These are phyloP conservation scores for Halcyon smyrnensis DNA, from an alignment of 2,797 vertebrate genomes.

Conservation along the genomic window DNA sequence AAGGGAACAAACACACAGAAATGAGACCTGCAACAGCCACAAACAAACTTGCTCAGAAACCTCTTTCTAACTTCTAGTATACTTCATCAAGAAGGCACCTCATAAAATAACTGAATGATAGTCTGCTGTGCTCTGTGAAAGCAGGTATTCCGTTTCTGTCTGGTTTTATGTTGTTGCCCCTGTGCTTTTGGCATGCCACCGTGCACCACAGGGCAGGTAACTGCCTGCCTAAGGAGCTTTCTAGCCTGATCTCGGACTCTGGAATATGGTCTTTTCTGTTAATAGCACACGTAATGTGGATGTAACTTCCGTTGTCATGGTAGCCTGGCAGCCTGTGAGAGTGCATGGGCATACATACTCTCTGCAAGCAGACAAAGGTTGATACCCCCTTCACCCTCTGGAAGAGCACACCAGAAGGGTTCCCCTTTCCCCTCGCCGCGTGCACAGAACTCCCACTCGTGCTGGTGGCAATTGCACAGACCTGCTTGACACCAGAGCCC, in stretches of 20 bases:
- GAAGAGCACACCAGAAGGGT: neutral
- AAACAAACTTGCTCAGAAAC: neutral
- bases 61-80: neutral
- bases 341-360: fast-evolving
- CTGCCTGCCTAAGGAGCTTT: neutral
- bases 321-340: neutral
- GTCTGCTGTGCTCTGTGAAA: neutral
- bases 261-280: neutral
- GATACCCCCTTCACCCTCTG: neutral
- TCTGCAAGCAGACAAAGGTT: conserved; percentile 17
- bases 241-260: neutral
- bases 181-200: neutral
- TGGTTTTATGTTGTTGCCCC: neutral
- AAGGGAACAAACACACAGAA: neutral
- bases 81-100: neutral
- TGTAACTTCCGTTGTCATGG: neutral
- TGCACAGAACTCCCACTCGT: neutral
- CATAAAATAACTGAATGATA: neutral
- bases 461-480: fast-evolving
- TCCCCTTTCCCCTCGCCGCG: neutral
- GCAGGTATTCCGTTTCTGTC: neutral
- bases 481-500: fast-evolving
- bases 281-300: conserved; percentile 1
- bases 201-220: neutral
- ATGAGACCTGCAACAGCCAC: neutral